Percentiles rank a stretch among this genome's conserved stretches.
Evolutionary conservation across 1,140 invertebrate genomes (phyloP).

Genomic region (Trichoplusia ni): DNA sequence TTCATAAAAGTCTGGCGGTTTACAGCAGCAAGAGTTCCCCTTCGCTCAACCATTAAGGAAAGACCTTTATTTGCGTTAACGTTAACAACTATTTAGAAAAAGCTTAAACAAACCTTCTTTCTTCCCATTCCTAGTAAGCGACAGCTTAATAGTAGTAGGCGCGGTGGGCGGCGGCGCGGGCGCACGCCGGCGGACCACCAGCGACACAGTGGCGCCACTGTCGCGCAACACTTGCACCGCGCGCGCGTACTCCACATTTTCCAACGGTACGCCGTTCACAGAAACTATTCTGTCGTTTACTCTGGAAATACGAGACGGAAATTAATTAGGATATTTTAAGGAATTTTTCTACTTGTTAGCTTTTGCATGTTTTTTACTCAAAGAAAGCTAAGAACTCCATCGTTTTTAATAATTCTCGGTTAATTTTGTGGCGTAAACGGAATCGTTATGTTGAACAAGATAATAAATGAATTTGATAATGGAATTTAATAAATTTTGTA

Average conservation of each 20-base stretch:
- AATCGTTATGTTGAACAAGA: too few species aligned
- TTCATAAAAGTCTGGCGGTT: too few species aligned
- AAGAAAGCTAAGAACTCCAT: too few species aligned
- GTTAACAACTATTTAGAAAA: neutral
- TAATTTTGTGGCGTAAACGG: too few species aligned
- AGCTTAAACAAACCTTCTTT: conserved; percentile 90
- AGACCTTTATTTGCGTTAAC: neutral
- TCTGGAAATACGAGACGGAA: conserved; percentile 86
- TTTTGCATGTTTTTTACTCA: too few species aligned
- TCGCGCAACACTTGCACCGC: conserved; percentile 95
- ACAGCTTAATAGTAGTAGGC: conserved; percentile 88
- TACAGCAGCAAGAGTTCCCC: too few species aligned
- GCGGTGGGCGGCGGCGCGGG: conserved; percentile 82
- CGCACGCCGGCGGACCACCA: conserved; percentile 92
- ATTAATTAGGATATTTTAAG: too few species aligned
- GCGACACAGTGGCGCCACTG: conserved; percentile 92
- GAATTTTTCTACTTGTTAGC: too few species aligned
- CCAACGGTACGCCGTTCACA: conserved; percentile 97
- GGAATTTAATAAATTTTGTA: too few species aligned
- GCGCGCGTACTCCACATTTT: conserved; percentile 97
- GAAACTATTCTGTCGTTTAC: conserved; percentile 98
- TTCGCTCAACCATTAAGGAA: too few species aligned
- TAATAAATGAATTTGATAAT: too few species aligned
- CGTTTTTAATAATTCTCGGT: too few species aligned
- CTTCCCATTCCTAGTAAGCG: conserved; percentile 94